Evolutionary conservation across 2,797 vertebrate genomes (phyloP).

Genomic region (Lepilemur septentrionalis): DNA sequence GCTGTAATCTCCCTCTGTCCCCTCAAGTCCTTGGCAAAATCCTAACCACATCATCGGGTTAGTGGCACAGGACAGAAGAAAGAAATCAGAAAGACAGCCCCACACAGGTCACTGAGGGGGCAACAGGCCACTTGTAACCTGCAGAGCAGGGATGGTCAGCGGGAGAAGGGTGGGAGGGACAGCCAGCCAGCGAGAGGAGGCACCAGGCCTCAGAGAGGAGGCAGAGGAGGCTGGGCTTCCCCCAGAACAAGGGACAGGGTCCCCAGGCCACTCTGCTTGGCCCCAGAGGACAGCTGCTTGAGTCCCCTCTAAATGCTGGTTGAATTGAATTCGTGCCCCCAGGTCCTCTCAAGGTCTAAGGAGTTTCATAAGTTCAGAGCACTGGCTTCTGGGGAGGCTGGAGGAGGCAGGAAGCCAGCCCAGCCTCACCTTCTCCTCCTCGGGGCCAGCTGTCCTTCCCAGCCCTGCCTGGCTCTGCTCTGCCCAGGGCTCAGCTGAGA

Average conservation of each 20-base stretch:
- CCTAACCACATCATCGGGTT: background rate
- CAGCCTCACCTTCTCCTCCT: background rate
- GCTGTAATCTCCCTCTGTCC: background rate
- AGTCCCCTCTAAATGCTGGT: background rate
- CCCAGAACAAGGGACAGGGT: background rate
- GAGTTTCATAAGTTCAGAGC: background rate
- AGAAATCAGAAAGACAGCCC: background rate
- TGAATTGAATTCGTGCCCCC: background rate
- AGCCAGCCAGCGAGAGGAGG: background rate
- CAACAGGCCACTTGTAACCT: background rate
- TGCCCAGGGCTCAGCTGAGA: background rate
- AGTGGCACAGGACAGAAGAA: background rate
- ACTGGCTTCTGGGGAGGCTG: background rate
- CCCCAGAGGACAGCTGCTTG: background rate
- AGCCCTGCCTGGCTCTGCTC: background rate
- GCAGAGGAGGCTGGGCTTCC: rapidly evolving
- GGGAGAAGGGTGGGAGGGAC: background rate
- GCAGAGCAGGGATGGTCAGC: no score
- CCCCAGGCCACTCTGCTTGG: background rate
- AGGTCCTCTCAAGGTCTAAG: background rate
- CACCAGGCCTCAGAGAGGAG: background rate
- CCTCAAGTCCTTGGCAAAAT: background rate
- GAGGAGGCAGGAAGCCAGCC: background rate
- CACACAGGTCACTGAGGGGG: rapidly evolving
- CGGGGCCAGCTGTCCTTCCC: background rate